Percentiles rank a stretch among this genome's conserved stretches.
Evolutionary conservation across 2,113 vertebrate genomes (phyloP).

Genomic region (Halcyon malimbica): DNA sequence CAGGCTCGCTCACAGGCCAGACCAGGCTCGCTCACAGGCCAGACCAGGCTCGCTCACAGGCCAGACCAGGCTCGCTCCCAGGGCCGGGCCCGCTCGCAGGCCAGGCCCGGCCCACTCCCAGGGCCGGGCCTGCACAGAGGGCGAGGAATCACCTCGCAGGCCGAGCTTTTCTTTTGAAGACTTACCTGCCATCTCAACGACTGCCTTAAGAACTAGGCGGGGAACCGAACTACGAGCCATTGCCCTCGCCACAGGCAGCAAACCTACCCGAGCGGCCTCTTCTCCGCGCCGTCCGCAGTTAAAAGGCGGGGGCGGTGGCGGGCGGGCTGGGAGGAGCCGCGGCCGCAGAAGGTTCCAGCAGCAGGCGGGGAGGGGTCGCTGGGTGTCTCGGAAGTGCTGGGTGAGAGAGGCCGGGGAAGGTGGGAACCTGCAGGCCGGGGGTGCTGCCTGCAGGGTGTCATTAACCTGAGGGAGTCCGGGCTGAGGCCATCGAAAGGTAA

Average conservation of each 20-base stretch:
- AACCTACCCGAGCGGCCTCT: fast-evolving
- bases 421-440: fast-evolving
- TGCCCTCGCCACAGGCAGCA: fast-evolving
- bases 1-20: no score
- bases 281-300: fast-evolving
- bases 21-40: no score
- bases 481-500: fast-evolving
- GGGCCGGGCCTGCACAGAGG: no score
- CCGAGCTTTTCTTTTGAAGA: fast-evolving
- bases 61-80: no score
- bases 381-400: not conserved
- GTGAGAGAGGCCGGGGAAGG: not conserved
- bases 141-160: no score
- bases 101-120: no score
- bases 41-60: no score
- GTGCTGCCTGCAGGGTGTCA: fast-evolving
- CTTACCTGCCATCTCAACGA: not conserved
- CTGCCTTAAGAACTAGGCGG: no score
- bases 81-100: no score
- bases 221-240: fast-evolving
- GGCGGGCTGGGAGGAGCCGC: fast-evolving
- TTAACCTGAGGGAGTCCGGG: fast-evolving
- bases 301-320: not conserved
- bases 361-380: fast-evolving
- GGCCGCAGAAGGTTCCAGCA: not conserved